Evolutionary conservation across 1,140 invertebrate genomes (phyloP), one percentile per base, ranked within the genome.

Genomic region (Drosophila oshimai): DNA sequence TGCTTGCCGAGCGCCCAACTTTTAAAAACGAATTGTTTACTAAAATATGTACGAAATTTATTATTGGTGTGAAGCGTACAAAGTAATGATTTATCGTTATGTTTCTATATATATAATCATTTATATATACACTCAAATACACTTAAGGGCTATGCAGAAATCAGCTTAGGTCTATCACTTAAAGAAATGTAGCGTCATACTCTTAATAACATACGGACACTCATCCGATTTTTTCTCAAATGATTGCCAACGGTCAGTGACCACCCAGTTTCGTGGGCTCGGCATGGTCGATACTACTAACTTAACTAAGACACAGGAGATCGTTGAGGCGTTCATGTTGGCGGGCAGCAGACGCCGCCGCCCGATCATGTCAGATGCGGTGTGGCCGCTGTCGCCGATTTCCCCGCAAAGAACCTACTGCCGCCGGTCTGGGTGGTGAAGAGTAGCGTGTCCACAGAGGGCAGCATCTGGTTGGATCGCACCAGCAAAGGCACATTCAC

Each of bases 271-370:
- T 26, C 28, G 26, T 28, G 28, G 10, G 10, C 18, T 17, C 18
- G 12, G 24, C 47, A 39, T 53, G 18, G 55, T 74, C 70, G 45
- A 55, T 70, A 76, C 64, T 62, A 51, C 80, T 86, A 86, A 71
- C 81, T 86, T 80, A 87, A 74, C 74, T 86, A 86, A 86, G 81
- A 86, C 81, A 86, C 81, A 81, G 72, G 81, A 86, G 81, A 86
- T 86, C 81, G 81, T 81, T 81, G 81, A 76, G 83, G 64, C 72
- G 42, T 81, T 65, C 50, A 67, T 36, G 61, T 77, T 80, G 81
- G 41, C 54, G 20, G 34, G 20, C 29, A 72, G 44, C 60, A 65
- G 9, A 28, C 12, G 62, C 54, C 68, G 61, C 67, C 68, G 34
- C 28, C 49, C 71, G 55, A 86, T 87, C 75, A 86, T 87, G 80